phyloP scores from a whole-genome alignment of 2,888 invertebrate species.

The Elmis aenea region DNA sequence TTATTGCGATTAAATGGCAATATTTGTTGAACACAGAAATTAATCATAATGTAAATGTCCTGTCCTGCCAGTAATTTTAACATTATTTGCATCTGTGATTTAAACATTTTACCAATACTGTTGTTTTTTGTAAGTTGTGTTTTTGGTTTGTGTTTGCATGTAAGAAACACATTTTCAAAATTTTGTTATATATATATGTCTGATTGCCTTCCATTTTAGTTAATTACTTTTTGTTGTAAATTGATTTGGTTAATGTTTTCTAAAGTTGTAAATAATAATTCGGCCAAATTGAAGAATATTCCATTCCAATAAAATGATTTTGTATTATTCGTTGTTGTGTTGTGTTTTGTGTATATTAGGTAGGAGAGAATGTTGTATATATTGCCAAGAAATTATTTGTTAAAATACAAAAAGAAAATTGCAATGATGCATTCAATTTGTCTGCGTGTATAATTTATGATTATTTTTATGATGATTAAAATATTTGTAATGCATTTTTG shows the following conservation, averaged over 20 bases:
- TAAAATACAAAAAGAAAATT: constrained; percentile 29
- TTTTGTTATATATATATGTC: no score
- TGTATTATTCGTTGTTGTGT: constrained; percentile 43
- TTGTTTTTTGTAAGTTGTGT: constrained; percentile 28
- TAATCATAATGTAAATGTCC: constrained; percentile 20
- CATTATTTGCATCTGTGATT: constrained; percentile 33
- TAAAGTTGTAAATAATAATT: constrained; percentile 12
- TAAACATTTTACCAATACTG: constrained; percentile 32
- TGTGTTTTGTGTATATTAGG: constrained; percentile 43
- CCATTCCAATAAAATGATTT: constrained; percentile 42
- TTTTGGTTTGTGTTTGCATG: constrained; percentile 11
- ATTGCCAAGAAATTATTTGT: constrained; percentile 46
- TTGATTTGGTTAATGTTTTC: constrained; percentile 16
- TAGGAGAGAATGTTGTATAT: constrained; percentile 41
- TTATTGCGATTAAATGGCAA: constrained; percentile 14
- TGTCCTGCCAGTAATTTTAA: constrained; percentile 24
- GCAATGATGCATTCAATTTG: constrained; percentile 41
- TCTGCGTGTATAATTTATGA: constrained; percentile 47
- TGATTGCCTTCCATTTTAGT: background rate
- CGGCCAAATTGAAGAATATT: constrained; percentile 35
- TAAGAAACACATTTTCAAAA: no score
- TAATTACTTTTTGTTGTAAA: constrained; percentile 10
- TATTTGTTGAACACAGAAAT: constrained; percentile 14
- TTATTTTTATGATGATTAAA: constrained; percentile 47
- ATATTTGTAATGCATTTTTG: constrained; percentile 40